phyloP scores from a whole-genome alignment of 2,797 vertebrate species.

The Gymnoscopelus braueri region DNA sequence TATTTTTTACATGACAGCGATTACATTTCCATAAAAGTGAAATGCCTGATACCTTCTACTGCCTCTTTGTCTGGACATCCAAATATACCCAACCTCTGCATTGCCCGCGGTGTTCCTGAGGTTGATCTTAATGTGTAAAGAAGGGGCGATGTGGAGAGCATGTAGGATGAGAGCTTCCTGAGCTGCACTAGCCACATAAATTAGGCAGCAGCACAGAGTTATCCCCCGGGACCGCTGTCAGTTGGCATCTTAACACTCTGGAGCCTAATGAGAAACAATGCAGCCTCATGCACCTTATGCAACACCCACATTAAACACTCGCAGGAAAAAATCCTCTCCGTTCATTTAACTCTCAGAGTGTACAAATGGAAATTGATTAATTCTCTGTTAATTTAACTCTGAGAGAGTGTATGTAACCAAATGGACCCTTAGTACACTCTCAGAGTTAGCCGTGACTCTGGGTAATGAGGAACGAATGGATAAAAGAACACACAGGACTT shows the following conservation, averaged over 20 bases:
- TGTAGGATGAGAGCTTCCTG: slow-evolving; percentile 73
- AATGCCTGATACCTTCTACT: slow-evolving; percentile 62
- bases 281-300: slow-evolving; percentile 76
- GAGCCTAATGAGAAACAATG: slow-evolving; percentile 79
- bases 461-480: too few relatives aligned
- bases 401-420: too few relatives aligned
- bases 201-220: slow-evolving; percentile 74
- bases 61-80: slow-evolving; percentile 67
- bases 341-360: slow-evolving; percentile 19
- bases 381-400: too few relatives aligned
- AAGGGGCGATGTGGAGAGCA: slow-evolving; percentile 73
- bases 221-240: slow-evolving; percentile 80
- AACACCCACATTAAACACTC: slow-evolving; percentile 65
- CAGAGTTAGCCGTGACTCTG: too few relatives aligned
- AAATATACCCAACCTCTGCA: slow-evolving; percentile 70
- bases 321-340: slow-evolving; percentile 20
- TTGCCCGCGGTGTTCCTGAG: slow-evolving; percentile 73
- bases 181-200: slow-evolving; percentile 72
- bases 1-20: slow-evolving; percentile 60
- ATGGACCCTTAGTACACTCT: too few relatives aligned
- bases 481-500: background rate
- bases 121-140: slow-evolving; percentile 79
- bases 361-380: background rate
- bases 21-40: slow-evolving; percentile 68
- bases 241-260: slow-evolving; percentile 73